These are phyloP conservation scores for Cirrhinus mrigala DNA, from an alignment of 2,797 vertebrate genomes.

Conservation along the genomic window DNA sequence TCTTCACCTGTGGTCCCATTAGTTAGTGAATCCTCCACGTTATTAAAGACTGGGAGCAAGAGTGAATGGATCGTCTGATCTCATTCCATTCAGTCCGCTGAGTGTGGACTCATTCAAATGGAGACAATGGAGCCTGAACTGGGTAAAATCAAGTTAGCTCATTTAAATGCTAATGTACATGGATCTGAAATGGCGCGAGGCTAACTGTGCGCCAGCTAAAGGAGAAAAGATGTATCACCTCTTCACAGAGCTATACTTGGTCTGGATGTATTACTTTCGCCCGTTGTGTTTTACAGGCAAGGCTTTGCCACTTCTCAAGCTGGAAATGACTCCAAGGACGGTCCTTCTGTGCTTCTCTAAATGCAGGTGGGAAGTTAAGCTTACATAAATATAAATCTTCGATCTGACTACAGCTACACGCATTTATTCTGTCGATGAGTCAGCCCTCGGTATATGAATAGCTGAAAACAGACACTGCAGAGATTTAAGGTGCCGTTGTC, in stretches of 20 bases:
- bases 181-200: conserved; percentile 57
- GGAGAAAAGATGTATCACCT: conserved; percentile 38
- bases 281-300: conserved; percentile 5
- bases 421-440: conserved; percentile 36
- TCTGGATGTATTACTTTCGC: background rate
- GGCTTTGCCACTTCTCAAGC: background rate
- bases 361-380: conserved; percentile 14
- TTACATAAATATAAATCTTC: conserved; percentile 39
- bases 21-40: conserved; percentile 42
- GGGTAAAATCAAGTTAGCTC: conserved; percentile 74
- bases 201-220: conserved; percentile 52
- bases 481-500: conserved; percentile 55
- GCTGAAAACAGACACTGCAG: conserved; percentile 49
- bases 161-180: conserved; percentile 73
- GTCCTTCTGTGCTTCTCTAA: background rate
- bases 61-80: conserved; percentile 46
- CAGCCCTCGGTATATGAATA: conserved; percentile 36
- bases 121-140: conserved; percentile 59
- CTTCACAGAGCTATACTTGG: conserved; percentile 17
- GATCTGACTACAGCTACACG: conserved; percentile 6
- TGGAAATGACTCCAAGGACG: background rate
- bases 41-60: conserved; percentile 41
- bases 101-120: conserved; percentile 59
- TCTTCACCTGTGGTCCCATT: conserved; percentile 39
- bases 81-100: conserved; percentile 48